Conservation (phyloP, 2,113 vertebrate species). For the Carollia perspicillata region DNA sequence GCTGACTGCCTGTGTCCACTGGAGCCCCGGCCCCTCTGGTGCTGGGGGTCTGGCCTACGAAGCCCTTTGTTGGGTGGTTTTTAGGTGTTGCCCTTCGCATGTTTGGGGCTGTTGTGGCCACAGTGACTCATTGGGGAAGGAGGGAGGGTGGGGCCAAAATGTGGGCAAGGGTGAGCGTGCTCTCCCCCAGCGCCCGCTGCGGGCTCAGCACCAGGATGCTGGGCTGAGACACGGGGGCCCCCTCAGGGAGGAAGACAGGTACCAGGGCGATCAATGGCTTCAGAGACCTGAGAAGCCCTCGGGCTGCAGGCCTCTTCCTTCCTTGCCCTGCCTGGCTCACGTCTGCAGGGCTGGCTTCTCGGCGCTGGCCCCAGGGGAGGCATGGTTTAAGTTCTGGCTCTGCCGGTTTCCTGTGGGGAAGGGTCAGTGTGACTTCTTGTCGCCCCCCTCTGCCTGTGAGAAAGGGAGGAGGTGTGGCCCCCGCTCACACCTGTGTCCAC, state of each 20-base stretch:
- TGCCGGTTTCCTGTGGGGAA: not conserved
- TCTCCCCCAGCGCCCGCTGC: not conserved
- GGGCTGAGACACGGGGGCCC: constrained; percentile 11
- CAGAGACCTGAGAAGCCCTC: not conserved
- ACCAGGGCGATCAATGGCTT: not conserved
- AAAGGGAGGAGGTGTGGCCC: not conserved
- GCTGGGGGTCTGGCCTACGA: not conserved
- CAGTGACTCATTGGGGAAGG: constrained; percentile 47
- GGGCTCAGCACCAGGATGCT: constrained; percentile 56
- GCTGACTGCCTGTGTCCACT: not conserved
- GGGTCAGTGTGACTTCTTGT: not conserved
- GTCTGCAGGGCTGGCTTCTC: not conserved
- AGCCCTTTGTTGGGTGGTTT: not conserved
- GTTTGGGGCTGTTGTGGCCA: constrained; percentile 33
- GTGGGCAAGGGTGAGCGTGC: not conserved
- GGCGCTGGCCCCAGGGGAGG: not conserved
- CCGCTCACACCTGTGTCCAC: not conserved
- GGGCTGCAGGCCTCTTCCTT: not conserved
- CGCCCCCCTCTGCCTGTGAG: not conserved
- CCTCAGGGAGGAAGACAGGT: constrained; percentile 3
- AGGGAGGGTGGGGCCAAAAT: constrained; percentile 35
- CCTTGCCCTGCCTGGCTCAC: not conserved
- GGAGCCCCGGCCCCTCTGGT: not conserved
- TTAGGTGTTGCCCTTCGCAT: constrained; percentile 15
- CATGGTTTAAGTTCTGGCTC: not conserved